Base-by-base conservation (phyloP, 2,888 invertebrate genomes). In the Trachelus troglodyta region DNA sequence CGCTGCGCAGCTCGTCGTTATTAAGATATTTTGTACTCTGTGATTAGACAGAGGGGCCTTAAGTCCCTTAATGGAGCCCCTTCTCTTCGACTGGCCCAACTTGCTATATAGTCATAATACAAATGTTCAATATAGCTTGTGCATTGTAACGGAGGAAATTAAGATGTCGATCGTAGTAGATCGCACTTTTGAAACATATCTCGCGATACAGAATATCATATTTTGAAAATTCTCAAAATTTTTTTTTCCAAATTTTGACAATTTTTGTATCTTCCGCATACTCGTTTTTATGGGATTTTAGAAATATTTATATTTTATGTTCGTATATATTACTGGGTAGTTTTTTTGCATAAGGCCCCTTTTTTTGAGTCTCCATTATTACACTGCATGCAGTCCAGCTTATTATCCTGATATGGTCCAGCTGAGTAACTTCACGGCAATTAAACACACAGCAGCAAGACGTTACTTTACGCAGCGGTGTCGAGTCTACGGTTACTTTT, bases 21-120 rank as follows among this genome's bases (percentile, higher is more conserved):
- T 71, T 71, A 71, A 71, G 71, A 71, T 71, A 71, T 71, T 71
- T 71, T n/a, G 71, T 56, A 23, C 56, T 56, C 56, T 56, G 56
- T 56, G 56, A 56, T 56, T 56, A 56, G 56, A 56, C 56, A 56
- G 23, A 56, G 56, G 56, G 56, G 56, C 23, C 56, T 56, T 56
- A 23, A 56, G 56, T 56, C 56, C 56, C 56, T 56, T 56, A 56
- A 23, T 56, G 56, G 56, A 23, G 4, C 56, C 56, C 56, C 23
- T 40, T 40, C 12, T 6, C 15, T 15, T 4, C 4, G 15, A 40
- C 40, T 56, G 9, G 56, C 23, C 56, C 56, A 56, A 56, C 56
- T 23, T 56, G 23, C 56, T 56, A 9, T 56, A 56, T 9, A 56
- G 56, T 56, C 56, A 9, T 23, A 1, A 56, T 56, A 56, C 23